Evolutionary conservation across 2,113 vertebrate genomes (phyloP), one percentile per base, ranked within the genome.

Genomic region (Coracopsis vasa): DNA sequence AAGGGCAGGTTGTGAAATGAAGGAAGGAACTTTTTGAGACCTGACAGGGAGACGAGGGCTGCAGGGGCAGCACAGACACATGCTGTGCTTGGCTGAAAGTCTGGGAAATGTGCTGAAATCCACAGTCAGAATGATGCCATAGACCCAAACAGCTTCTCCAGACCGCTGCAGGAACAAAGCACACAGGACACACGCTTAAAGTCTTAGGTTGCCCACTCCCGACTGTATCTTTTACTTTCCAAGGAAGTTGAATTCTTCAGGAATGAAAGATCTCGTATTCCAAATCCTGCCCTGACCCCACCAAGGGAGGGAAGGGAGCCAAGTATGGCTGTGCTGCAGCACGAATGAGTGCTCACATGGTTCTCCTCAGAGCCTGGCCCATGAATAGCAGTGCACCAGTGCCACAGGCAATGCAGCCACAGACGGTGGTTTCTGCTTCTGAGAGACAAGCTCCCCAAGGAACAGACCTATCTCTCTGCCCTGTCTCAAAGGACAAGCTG

Each of bases 141-240:
- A n/a, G 45, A 23, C n/a, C 13, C 31, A 31, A 28, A 14, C 13
- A 83, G 13, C 58, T 86, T 69, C 70, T 45, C 80, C 37, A 75
- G 73, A 41, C 47, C 67, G 28, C 29, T 0, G 0, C 69, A 62
- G n/a, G 37, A 94, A 86, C 58, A 86, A 60, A 86, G 69, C 60
- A 77, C 17, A 7, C 0, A 1, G 66, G 64, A 44, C 23, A 44
- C 44, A 79, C 2, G 5, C 3, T 67, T 35, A n/a, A 61, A 47
- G 44, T 25, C 51, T 56, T 33, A 44, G 70, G 17, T 48, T 51
- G 35, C 50, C 16, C 1, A 0, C 12, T 86, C 27, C 45, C 18
- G 2, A 28, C 27, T 0, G 0, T 47, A 39, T 7, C 6, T 78
- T 60, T 71, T 44, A 37, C 70, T 92, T 86, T 82, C 79, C 71